These are phyloP conservation scores for Pteria penguin DNA, from an alignment of 2,888 invertebrate species.

Conservation along the genomic window DNA sequence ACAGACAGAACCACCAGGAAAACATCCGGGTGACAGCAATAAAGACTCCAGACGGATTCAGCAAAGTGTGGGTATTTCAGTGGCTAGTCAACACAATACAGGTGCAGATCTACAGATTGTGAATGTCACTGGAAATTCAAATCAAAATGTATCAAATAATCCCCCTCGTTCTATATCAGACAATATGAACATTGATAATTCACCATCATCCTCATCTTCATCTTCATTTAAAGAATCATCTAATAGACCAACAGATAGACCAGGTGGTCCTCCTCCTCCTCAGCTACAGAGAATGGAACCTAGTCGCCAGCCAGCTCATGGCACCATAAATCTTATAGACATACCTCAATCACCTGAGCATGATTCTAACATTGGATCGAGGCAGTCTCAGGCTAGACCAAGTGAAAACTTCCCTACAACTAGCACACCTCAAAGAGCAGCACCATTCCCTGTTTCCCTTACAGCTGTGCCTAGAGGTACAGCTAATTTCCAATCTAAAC, in stretches of 20 bases:
- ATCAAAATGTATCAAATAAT: constrained; percentile 3
- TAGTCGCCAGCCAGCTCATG: neutral
- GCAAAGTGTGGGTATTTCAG: constrained; percentile 38
- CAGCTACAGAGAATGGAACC: neutral
- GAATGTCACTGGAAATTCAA: constrained; percentile 35
- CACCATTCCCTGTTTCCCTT: constrained; percentile 27
- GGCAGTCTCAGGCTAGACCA: neutral
- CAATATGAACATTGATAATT: constrained; percentile 21
- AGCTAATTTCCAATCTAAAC: constrained; percentile 5
- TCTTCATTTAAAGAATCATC: constrained; percentile 14
- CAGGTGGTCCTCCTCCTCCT: neutral
- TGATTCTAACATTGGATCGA: neutral
- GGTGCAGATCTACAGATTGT: constrained; percentile 44
- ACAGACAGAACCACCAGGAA: constrained; percentile 42
- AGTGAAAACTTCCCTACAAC: neutral
- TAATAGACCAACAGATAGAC: neutral
- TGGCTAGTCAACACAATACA: constrained; percentile 39
- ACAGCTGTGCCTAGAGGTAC: constrained; percentile 16
- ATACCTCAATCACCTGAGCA: neutral
- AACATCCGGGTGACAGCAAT: constrained; percentile 7
- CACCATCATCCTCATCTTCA: constrained; percentile 29
- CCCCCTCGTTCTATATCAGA: constrained; percentile 5
- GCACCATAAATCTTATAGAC: neutral
- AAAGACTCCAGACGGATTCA: constrained; percentile 23
- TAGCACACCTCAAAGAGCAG: constrained; percentile 7